A percentile compares a stretch with the other conserved stretches of the same genome.
Evolutionary conservation across 2,113 vertebrate genomes (phyloP).

Genomic region (Lepidothrix coronata): DNA sequence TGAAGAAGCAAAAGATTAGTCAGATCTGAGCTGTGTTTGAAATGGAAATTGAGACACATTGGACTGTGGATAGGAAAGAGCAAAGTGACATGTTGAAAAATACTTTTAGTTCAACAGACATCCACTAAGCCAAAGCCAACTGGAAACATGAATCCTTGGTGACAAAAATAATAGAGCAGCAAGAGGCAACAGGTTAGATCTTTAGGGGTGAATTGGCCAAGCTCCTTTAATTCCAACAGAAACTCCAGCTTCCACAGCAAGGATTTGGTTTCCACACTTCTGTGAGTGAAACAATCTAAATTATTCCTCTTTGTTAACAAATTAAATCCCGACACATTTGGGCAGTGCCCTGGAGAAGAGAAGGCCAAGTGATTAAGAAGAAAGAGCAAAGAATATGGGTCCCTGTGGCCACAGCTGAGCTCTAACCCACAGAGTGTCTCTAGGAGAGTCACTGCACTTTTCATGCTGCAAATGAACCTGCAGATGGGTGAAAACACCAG

Average conservation of each 20-base stretch:
- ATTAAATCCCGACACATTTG: not conserved
- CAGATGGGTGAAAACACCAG: not conserved
- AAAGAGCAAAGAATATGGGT: not conserved
- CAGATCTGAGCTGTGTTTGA: slow-evolving; percentile 56
- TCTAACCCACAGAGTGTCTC: not conserved
- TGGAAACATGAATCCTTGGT: not conserved
- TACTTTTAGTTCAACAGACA: not conserved
- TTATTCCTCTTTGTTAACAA: not conserved
- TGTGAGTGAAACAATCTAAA: not conserved
- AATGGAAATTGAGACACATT: slow-evolving; percentile 51
- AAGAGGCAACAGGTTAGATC: not conserved
- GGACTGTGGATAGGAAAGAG: not conserved
- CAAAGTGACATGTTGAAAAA: not conserved
- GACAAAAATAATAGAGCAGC: not conserved
- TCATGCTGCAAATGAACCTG: not conserved
- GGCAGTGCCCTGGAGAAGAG: not conserved
- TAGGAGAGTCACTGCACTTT: not conserved
- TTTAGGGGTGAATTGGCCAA: not conserved
- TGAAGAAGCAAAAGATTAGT: slow-evolving; percentile 56
- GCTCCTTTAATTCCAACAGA: not conserved
- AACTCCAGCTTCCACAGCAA: not conserved
- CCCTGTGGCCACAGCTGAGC: not conserved
- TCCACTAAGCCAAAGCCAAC: not conserved
- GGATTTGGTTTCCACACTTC: not conserved
- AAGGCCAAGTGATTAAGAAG: not conserved